phyloP scores from a whole-genome alignment of 2,888 invertebrate species.

The Yponomeuta evonymella region DNA sequence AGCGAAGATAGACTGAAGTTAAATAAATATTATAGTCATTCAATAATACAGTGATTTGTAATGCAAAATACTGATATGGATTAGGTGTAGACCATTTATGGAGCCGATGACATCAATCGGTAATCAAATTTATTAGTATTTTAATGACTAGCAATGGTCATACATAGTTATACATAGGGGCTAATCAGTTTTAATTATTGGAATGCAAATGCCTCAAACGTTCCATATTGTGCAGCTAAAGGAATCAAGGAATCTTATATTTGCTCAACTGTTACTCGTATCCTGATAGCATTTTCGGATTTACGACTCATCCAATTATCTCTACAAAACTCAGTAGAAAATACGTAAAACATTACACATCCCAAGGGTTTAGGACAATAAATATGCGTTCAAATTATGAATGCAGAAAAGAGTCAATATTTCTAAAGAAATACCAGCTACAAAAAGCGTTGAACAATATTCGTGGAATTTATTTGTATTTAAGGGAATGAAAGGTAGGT shows the following conservation, averaged over 20 bases:
- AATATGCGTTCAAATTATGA: background rate
- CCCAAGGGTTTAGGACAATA: no score
- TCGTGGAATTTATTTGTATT: background rate
- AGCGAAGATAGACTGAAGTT: constrained; percentile 4
- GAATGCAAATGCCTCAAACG: no score
- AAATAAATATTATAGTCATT: constrained; percentile 11
- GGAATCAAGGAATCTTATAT: no score
- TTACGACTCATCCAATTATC: no score
- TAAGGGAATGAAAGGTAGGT: background rate
- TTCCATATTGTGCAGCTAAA: no score
- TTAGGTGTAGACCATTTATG: background rate
- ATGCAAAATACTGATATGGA: background rate
- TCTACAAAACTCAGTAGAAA: no score
- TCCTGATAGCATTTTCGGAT: no score
- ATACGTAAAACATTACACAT: no score
- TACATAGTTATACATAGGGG: background rate
- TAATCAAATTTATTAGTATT: background rate
- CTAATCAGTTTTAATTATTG: background rate
- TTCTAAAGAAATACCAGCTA: background rate
- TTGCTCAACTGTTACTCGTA: no score
- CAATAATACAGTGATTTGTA: background rate
- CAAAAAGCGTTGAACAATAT: background rate
- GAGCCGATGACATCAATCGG: background rate
- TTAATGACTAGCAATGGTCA: background rate
- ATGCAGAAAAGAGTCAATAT: background rate